Evolutionary conservation across 2,888 invertebrate species (phyloP).

Genomic region (Imbricaverruca yamaguchii): DNA sequence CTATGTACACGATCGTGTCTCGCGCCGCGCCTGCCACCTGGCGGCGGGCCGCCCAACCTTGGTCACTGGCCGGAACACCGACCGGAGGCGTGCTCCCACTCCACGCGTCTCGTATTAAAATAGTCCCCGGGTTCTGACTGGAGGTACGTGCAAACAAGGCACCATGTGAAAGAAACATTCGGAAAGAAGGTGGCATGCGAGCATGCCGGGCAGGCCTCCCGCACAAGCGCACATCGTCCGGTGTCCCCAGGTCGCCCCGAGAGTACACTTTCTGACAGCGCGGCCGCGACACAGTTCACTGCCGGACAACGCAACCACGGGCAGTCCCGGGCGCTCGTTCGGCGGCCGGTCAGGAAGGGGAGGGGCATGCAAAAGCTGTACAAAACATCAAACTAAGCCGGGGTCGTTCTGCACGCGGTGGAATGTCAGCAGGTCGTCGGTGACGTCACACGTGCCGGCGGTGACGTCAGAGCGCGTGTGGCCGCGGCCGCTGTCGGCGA

Average conservation of each 20-base stretch:
- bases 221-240: not conserved
- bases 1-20: not conserved
- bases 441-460: not conserved
- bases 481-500: too few relatives aligned
- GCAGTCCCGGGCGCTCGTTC: not conserved
- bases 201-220: not conserved
- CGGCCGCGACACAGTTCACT: not conserved
- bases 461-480: not conserved
- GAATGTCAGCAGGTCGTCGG: not conserved
- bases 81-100: not conserved
- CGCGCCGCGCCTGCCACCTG: not conserved
- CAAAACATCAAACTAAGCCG: not conserved
- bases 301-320: not conserved
- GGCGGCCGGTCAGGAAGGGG: not conserved
- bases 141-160: constrained; percentile 11
- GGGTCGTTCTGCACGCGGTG: not conserved
- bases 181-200: not conserved
- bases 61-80: not conserved
- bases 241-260: not conserved
- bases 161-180: constrained; percentile 6
- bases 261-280: not conserved
- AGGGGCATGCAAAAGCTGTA: not conserved
- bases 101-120: not conserved
- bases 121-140: constrained; percentile 2
- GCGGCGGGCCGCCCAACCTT: not conserved